A percentile compares a stretch with the other conserved stretches of the same genome.
These are phyloP conservation scores for Malaclemys terrapin DNA, from an alignment of 2,113 vertebrate species.

Conservation along the genomic window DNA sequence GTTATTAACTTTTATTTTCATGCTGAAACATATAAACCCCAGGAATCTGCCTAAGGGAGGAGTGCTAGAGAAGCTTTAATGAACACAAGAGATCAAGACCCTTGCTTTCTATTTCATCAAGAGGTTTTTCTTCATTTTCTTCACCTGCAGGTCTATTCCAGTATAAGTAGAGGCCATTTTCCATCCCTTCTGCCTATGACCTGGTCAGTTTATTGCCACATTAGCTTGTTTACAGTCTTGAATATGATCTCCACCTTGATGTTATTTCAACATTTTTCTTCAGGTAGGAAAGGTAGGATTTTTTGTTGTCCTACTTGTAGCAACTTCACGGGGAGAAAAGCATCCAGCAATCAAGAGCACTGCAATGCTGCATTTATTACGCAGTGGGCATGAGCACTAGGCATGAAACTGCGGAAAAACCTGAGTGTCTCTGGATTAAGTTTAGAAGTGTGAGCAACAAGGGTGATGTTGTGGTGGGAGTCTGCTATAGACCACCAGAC, in stretches of 20 bases:
- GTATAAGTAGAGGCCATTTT: conserved; percentile 11
- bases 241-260: neutral
- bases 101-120: conserved; percentile 33
- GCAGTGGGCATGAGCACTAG: conserved; percentile 15
- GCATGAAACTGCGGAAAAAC: neutral
- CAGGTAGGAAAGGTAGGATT: conserved; percentile 17
- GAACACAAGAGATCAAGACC: neutral
- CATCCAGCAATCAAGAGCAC: conserved; percentile 22
- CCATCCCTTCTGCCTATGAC: conserved; percentile 30
- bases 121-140: conserved; percentile 9
- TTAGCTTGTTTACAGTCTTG: conserved; percentile 21
- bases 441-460: no score
- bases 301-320: neutral
- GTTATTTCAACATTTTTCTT: conserved; percentile 15
- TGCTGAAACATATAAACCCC: conserved; percentile 14
- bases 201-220: conserved; percentile 13
- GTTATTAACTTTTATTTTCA: conserved; percentile 3
- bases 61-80: neutral
- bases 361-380: conserved; percentile 53
- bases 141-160: conserved; percentile 28
- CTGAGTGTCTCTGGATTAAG: no score
- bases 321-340: conserved; percentile 30
- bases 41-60: conserved; percentile 3
- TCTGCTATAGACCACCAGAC: no score
- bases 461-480: no score